Percentiles rank a stretch among this genome's conserved stretches.
phyloP scores from a whole-genome alignment of 2,797 vertebrate species.

The Psittacula derbiana region DNA sequence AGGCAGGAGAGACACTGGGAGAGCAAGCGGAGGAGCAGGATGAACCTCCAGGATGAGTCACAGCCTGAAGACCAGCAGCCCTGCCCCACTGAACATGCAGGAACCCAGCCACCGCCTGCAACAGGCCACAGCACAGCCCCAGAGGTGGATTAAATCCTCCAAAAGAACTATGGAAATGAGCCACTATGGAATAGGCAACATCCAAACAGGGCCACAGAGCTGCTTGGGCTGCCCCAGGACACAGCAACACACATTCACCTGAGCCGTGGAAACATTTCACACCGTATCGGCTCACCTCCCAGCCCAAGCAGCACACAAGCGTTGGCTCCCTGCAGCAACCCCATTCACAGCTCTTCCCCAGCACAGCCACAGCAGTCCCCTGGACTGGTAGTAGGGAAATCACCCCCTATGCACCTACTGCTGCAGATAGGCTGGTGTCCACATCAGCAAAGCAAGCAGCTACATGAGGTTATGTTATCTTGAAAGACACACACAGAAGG shows the following conservation, averaged over 20 bases:
- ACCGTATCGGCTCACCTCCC: fast-evolving
- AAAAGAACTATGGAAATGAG: neutral
- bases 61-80: neutral
- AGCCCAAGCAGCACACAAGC: fast-evolving
- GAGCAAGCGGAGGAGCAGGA: neutral
- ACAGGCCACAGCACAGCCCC: neutral
- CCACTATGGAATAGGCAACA: neutral
- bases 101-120: neutral
- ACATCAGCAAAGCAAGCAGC: neutral
- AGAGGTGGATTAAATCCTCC: neutral
- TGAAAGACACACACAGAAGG: fast-evolving
- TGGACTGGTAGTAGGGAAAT: fast-evolving
- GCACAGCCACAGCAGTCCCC: neutral
- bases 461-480: fast-evolving
- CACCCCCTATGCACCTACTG: fast-evolving
- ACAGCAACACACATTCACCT: fast-evolving
- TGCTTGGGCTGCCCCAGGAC: neutral
- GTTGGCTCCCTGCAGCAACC: neutral
- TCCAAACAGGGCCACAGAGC: neutral
- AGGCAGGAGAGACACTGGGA: fast-evolving
- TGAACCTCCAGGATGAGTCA: neutral
- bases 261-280: fast-evolving
- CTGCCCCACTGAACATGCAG: neutral
- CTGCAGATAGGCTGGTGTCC: neutral
- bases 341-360: neutral